Percentiles rank a stretch among this genome's conserved stretches.
These are phyloP conservation scores for Pitangus sulphuratus DNA, from an alignment of 2,797 vertebrate genomes.

Conservation along the genomic window DNA sequence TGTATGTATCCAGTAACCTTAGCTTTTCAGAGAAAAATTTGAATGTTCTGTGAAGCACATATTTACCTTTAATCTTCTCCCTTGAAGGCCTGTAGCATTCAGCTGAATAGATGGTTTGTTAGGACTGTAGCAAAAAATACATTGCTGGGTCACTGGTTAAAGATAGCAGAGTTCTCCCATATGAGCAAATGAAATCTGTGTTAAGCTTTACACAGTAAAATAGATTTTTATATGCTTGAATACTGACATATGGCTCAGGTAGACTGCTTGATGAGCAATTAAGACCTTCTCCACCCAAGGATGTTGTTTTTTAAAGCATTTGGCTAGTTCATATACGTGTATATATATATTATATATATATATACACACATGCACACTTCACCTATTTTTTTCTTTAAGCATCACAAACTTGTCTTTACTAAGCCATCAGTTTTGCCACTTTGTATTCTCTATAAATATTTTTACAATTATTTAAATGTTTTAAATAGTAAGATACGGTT, in stretches of 20 bases:
- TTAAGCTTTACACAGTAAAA: background rate
- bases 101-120: background rate
- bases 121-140: background rate
- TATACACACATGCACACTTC: fast-evolving
- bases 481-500: background rate
- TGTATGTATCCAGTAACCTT: background rate
- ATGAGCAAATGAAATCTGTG: background rate
- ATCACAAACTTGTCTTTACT: background rate
- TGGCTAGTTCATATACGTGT: background rate
- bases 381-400: background rate
- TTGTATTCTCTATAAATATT: background rate
- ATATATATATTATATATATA: too few relatives aligned
- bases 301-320: background rate
- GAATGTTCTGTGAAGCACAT: background rate
- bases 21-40: background rate
- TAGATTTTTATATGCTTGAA: background rate
- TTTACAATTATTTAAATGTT: background rate
- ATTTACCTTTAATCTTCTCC: background rate
- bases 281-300: background rate
- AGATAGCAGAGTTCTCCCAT: background rate
- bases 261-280: background rate
- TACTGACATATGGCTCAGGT: background rate
- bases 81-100: background rate
- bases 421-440: background rate
- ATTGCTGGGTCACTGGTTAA: background rate